Conservation (phyloP, 37 sponge, comb jelly and placozoan genomes). For the Petrosia ficiformis region DNA sequence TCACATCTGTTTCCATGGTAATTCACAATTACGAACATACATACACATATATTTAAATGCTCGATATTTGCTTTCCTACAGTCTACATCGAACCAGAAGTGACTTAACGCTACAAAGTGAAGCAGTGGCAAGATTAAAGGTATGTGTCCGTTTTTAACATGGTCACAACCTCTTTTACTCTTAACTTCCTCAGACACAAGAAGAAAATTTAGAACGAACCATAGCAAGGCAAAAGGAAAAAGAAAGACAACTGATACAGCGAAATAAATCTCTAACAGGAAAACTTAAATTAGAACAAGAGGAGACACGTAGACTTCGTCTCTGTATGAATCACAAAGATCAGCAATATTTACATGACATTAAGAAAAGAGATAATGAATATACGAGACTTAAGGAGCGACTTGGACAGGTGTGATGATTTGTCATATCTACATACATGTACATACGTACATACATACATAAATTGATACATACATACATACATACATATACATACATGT, state of each 20-base stretch:
- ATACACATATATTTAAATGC: too few relatives aligned
- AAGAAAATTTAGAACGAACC: conserved; percentile 13
- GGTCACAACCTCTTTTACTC: neutral
- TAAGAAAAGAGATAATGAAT: conserved; percentile 78
- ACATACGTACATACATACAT: too few relatives aligned
- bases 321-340: conserved; percentile 78
- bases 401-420: conserved; percentile 51
- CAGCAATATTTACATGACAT: conserved; percentile 63
- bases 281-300: conserved; percentile 64
- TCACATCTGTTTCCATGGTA: too few relatives aligned
- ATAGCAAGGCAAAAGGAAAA: conserved; percentile 28
- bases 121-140: neutral
- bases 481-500: too few relatives aligned
- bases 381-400: conserved; percentile 56
- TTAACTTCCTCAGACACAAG: neutral
- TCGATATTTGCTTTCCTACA: neutral
- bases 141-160: neutral
- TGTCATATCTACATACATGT: too few relatives aligned
- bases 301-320: conserved; percentile 28
- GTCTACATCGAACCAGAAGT: neutral
- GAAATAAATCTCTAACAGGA: conserved; percentile 30
- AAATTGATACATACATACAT: too few relatives aligned
- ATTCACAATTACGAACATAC: too few relatives aligned
- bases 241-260: conserved; percentile 48
- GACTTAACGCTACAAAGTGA: neutral